A percentile compares a stretch with the other conserved stretches of the same genome.
phyloP scores from a whole-genome alignment of 2,888 invertebrate genomes.

The Halictus ligatus region DNA sequence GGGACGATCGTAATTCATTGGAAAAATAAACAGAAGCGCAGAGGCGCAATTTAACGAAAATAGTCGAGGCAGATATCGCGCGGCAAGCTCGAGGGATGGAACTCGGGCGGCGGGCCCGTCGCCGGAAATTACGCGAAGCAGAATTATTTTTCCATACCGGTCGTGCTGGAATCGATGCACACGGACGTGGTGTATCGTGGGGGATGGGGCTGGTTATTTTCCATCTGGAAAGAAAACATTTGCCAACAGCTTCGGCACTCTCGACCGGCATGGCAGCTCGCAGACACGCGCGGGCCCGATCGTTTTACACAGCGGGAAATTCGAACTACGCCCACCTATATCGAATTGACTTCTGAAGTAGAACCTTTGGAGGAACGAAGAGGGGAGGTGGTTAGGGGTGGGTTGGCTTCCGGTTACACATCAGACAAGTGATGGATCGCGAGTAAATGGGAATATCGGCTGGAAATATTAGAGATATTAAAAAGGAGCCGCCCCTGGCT shows the following conservation, averaged over 20 bases:
- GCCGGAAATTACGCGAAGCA: conserved; percentile 43
- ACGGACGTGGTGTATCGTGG: background rate
- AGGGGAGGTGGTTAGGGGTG: background rate
- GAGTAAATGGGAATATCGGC: conserved; percentile 78
- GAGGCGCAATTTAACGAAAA: conserved; percentile 7
- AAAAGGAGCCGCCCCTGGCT: conserved; percentile 68
- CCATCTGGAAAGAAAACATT: conserved; percentile 66
- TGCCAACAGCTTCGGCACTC: conserved; percentile 49
- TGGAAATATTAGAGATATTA: conserved; percentile 79
- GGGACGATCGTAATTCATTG: background rate
- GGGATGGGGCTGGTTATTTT: conserved; percentile 43
- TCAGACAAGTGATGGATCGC: conserved; percentile 77
- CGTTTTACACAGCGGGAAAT: conserved; percentile 65
- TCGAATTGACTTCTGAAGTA: conserved; percentile 65
- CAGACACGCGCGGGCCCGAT: conserved; percentile 30
- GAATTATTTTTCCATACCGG: conserved; percentile 55
- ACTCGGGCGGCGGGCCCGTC: background rate
- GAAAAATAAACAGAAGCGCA: background rate
- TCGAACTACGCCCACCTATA: conserved; percentile 61
- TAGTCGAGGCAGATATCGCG: background rate
- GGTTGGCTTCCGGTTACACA: conserved; percentile 74
- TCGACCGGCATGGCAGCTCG: conserved; percentile 27
- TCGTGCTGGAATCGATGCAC: background rate
- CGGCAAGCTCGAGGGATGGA: background rate
- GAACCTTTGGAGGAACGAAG: conserved; percentile 12